Evolutionary conservation across 2,113 vertebrate genomes (phyloP), one percentile per base, ranked within the genome.

Genomic region (Hypocryptadius cinnamomeus): DNA sequence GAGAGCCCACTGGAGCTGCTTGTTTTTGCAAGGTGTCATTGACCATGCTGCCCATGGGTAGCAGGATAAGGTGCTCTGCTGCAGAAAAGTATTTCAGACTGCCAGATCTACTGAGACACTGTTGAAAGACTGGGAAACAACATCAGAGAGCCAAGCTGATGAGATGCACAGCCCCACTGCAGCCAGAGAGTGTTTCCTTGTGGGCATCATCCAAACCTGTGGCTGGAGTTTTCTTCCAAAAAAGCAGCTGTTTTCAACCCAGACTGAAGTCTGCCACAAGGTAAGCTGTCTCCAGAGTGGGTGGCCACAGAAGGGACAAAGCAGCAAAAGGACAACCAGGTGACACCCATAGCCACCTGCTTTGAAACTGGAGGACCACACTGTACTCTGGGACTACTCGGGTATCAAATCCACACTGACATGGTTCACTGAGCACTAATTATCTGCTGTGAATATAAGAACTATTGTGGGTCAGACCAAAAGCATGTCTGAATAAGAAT

Each of bases 11-110:
- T 33, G 60, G 22, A 86, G 65, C 28, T 57, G 40, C 33, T 61
- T 47, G 23, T 9, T 69, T 85, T 60, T 60, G 39, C 40, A 51
- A 79, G 68, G 50, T 35, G 40, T 63, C n/a, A 56, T 20, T 72
- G 44, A 23, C 30, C 14, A 2, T 39, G 25, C 65, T 82, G 61
- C 33, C 79, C 70, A 0, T 37, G 30, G 63, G 39, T 24, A 71
- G 20, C 0, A 0, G 35, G 44, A 59, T 28, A 74, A 20, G 35
- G 20, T 76, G 35, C 27, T 45, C 11, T 1, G 3, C 51, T 59
- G 28, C 42, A 70, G 19, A 63, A n/a, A 66, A 28, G 15, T 48
- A 44, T 66, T 96, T 40, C 39, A 59, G 65, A 68, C 44, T 88
- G 28, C 18, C 45, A 74, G 50, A 4, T 60, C 56, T 21, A 17